Conservation (phyloP, 2,113 vertebrate genomes). For the Gopherus evgoodei region DNA sequence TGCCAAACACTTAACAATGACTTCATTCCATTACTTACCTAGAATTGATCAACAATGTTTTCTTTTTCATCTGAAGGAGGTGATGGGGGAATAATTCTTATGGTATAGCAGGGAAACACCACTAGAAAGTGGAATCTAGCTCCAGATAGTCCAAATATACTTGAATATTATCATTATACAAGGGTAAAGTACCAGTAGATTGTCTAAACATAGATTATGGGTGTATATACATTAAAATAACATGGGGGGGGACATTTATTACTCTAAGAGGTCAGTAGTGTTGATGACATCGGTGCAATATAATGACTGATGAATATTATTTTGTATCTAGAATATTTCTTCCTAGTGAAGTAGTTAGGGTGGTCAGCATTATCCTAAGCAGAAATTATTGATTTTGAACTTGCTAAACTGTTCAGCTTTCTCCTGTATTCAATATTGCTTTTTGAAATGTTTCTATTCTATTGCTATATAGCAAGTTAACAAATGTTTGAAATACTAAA, state of each 20-base stretch:
- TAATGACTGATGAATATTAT: not conserved
- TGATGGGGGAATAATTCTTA: not conserved
- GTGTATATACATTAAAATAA: not conserved
- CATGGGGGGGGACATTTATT: not conserved
- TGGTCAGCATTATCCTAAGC: not conserved
- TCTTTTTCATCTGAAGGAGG: not conserved
- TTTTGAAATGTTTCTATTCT: not conserved
- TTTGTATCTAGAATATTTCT: not conserved
- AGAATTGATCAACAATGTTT: not conserved
- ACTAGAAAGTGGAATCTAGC: not conserved
- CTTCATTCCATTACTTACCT: not conserved
- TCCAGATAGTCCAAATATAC: not conserved
- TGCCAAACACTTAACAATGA: not conserved
- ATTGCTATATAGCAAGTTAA: not conserved
- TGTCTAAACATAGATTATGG: not conserved
- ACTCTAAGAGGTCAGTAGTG: not conserved
- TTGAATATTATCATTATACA: not conserved
- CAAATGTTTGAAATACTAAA: not conserved
- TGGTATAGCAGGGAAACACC: not conserved
- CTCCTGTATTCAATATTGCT: not conserved
- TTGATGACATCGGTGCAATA: not conserved
- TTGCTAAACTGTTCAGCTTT: not conserved
- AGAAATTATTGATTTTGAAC: not conserved
- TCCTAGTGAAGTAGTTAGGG: not conserved
- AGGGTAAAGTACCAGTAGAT: not conserved